Conservation (phyloP, 2,888 invertebrate genomes). For the Coenonympha arcania region DNA sequence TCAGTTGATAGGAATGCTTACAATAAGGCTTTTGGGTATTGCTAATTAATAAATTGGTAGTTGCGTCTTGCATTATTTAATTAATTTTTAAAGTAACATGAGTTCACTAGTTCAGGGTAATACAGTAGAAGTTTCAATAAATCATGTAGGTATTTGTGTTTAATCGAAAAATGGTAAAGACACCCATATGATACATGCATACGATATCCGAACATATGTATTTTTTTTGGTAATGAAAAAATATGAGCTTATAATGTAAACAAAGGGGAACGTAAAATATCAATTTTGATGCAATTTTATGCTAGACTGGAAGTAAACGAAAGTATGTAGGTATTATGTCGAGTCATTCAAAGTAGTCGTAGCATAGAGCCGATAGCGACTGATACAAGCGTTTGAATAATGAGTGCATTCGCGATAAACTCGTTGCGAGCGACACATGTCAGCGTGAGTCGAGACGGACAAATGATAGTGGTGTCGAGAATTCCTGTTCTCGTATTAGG, state of each 20-base stretch:
- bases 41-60: background rate
- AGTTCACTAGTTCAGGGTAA: no score
- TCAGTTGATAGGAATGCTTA: background rate
- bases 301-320: no score
- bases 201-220: no score
- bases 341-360: slow-evolving; percentile 12
- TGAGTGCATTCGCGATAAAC: slow-evolving; percentile 54
- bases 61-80: no score
- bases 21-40: background rate
- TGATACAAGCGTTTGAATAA: slow-evolving; percentile 51
- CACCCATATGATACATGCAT: no score
- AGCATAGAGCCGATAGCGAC: slow-evolving; percentile 20
- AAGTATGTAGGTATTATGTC: background rate
- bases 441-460: slow-evolving; percentile 45
- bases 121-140: no score
- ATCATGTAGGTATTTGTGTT: no score
- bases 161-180: no score
- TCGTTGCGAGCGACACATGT: slow-evolving; percentile 59
- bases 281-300: background rate
- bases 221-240: no score
- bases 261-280: no score
- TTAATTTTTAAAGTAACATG: no score
- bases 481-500: slow-evolving; percentile 31
- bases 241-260: no score
- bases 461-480: slow-evolving; percentile 51